A percentile compares a stretch with the other conserved stretches of the same genome.
Conservation (phyloP, 2,888 invertebrate species). For the Acanthosepion pharaonis region DNA sequence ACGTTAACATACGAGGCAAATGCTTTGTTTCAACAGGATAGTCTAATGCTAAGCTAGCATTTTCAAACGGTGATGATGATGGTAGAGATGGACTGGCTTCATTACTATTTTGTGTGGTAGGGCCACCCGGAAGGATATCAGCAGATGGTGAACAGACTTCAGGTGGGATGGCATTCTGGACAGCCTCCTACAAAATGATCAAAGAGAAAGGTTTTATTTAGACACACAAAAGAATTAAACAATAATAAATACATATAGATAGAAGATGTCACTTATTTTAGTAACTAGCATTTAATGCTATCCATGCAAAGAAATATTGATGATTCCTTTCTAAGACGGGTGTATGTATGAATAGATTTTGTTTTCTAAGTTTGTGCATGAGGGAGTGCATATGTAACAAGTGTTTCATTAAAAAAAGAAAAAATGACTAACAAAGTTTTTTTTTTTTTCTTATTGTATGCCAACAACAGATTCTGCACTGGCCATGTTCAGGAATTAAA, state of each 20-base stretch:
- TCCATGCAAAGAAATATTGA: too few species aligned
- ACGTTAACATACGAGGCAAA: constrained; percentile 62
- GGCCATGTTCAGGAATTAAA: too few species aligned
- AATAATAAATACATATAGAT: neutral
- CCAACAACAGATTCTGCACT: too few species aligned
- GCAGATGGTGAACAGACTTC: constrained; percentile 51
- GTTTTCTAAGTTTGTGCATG: too few species aligned
- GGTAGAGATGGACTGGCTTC: constrained; percentile 55
- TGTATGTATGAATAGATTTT: too few species aligned
- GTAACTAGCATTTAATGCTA: too few species aligned
- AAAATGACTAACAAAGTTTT: too few species aligned
- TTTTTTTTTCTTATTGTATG: too few species aligned
- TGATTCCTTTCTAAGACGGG: too few species aligned
- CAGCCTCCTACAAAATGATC: constrained; percentile 59
- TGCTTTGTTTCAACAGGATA: constrained; percentile 59
- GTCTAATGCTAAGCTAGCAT: constrained; percentile 63
- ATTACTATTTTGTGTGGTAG: constrained; percentile 50
- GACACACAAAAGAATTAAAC: constrained; percentile 24
- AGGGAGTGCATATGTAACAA: too few species aligned
- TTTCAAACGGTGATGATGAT: constrained; percentile 55
- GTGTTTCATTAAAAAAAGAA: too few species aligned
- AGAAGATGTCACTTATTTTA: neutral
- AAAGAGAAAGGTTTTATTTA: too few species aligned
- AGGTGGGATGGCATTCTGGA: constrained; percentile 65
- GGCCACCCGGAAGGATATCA: constrained; percentile 48